Evolutionary conservation across 2,113 vertebrate genomes (phyloP), one percentile per base, ranked within the genome.

Genomic region (Camelus bactrianus): DNA sequence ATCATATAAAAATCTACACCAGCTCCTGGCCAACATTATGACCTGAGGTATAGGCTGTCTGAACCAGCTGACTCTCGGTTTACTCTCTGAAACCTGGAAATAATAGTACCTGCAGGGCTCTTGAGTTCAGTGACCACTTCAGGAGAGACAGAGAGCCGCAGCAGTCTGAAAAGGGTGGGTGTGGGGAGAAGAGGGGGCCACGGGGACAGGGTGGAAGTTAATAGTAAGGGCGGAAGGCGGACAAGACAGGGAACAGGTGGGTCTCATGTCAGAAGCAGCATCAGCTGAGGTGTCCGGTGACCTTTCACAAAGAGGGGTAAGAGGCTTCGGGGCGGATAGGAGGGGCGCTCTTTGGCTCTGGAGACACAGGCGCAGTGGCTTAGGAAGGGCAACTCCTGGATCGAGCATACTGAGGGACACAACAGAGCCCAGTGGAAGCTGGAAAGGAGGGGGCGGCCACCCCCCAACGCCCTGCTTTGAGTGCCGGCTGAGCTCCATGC

Each of bases 231-330:
- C 30, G 50, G 75, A 22, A 60, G 22, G 22, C 0, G 0, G 50
- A 83, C n/a, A 58, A 6, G 52, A 58, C 50, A 1, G 35, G 35
- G 32, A 35, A 22, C 24, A 52, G 15, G 22, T 50, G 56, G 20
- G 38, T 26, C 58, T 84, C 73, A 4, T 4, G 6, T 89, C 58
- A 81, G 73, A 69, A 70, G 38, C 7, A 70, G 50, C 35, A 11
- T 19, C 32, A 13, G 22, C 32, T 48, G 32, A 22, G 35, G n/a
- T 1, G 0, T n/a, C 42, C 16, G 26, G n/a, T 9, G 11, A 8
- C 10, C 35, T 72, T 72, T 77, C 69, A 35, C 6, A 70, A 52
- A 58, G 46, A 35, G n/a, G 42, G 50, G 28, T 15, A 11, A 65
- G 30, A 46, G 32, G 54, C 48, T 72, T 81, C 35, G 6, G 38